Conservation (phyloP, 2,113 vertebrate genomes). For the Condylura cristata region DNA sequence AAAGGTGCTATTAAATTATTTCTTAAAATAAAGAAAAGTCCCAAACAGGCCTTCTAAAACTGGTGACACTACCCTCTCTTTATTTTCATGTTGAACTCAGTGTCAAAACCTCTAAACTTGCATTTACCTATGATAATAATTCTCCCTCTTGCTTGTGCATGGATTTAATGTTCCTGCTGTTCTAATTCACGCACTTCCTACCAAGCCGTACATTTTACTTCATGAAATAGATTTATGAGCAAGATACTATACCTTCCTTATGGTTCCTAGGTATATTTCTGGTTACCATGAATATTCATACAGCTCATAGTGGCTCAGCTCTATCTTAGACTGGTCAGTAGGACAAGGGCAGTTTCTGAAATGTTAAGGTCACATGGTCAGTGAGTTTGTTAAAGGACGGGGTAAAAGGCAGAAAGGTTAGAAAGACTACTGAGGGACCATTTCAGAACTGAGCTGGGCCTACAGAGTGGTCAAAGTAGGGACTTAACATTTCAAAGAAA, state of each 20-base stretch:
- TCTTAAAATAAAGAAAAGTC: slow-evolving; percentile 32
- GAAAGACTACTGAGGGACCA: background rate
- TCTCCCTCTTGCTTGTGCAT: background rate
- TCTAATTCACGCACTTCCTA: background rate
- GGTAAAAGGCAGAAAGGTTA: background rate
- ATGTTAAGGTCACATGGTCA: background rate
- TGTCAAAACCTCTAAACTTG: background rate
- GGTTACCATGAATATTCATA: slow-evolving; percentile 1
- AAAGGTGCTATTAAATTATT: slow-evolving; percentile 10
- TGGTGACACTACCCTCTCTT: background rate
- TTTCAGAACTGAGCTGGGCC: slow-evolving; percentile 25
- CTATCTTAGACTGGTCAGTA: background rate
- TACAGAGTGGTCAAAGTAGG: slow-evolving; percentile 56
- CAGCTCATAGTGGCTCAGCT: background rate
- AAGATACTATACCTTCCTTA: background rate
- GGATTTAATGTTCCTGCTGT: background rate
- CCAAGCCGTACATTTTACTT: background rate
- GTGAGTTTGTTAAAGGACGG: background rate
- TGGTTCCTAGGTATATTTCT: background rate
- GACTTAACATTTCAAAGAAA: slow-evolving; percentile 58
- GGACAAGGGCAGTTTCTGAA: background rate
- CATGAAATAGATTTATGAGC: slow-evolving; percentile 33
- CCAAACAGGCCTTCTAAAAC: background rate
- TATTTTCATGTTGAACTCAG: background rate
- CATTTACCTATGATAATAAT: background rate